A percentile compares a stretch with the other conserved stretches of the same genome.
These are phyloP conservation scores for Motacilla alba DNA, from an alignment of 2,113 vertebrate species.

Conservation along the genomic window DNA sequence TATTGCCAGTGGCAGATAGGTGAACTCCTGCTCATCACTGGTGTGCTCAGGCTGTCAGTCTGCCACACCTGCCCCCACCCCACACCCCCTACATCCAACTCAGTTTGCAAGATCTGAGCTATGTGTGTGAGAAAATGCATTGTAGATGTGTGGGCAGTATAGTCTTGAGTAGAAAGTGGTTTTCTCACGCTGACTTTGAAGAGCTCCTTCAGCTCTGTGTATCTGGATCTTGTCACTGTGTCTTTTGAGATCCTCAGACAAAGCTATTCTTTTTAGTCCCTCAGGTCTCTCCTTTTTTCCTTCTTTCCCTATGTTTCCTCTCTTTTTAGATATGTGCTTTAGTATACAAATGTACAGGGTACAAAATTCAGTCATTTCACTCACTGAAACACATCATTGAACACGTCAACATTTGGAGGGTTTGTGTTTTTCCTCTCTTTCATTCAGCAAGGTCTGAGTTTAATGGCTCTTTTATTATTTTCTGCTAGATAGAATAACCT, in stretches of 20 bases:
- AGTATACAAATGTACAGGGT: not conserved
- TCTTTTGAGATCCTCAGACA: not conserved
- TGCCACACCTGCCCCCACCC: not conserved
- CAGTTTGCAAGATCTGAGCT: not conserved
- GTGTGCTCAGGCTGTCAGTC: not conserved
- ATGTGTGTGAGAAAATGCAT: not conserved
- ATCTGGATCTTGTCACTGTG: not conserved
- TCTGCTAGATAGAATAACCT: not conserved
- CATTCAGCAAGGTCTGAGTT: not conserved
- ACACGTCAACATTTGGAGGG: not conserved
- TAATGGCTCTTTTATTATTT: not conserved
- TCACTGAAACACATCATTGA: not conserved
- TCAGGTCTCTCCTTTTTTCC: not conserved
- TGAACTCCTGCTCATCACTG: not conserved
- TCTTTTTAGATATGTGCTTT: not conserved
- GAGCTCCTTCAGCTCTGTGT: not conserved
- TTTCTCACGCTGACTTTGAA: not conserved
- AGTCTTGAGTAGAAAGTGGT: not conserved
- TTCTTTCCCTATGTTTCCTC: not conserved
- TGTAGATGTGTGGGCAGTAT: accelerated
- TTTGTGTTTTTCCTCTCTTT: not conserved
- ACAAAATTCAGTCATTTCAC: not conserved
- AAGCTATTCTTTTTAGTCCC: not conserved
- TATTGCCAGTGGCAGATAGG: conserved; percentile 5
- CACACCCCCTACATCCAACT: not conserved